Evolutionary conservation across 2,113 vertebrate species (phyloP).

Genomic region (Chaenocephalus aceratus): DNA sequence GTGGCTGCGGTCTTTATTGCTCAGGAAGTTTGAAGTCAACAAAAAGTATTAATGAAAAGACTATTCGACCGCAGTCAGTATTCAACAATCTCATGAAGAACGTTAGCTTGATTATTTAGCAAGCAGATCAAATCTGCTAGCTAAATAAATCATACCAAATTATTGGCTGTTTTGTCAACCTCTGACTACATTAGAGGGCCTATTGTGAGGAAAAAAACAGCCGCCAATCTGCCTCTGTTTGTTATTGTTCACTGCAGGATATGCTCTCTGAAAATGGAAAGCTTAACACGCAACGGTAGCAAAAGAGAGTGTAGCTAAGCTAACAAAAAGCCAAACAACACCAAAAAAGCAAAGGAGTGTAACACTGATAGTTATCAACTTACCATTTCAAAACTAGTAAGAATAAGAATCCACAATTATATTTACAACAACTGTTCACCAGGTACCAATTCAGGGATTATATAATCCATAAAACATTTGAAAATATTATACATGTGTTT

Average conservation of each 20-base stretch:
- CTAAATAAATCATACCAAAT: neutral
- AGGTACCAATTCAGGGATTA: slow-evolving; percentile 45
- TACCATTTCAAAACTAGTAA: neutral
- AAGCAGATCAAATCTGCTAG: neutral
- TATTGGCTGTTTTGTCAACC: neutral
- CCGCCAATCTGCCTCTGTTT: neutral
- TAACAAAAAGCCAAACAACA: neutral
- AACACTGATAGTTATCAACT: neutral
- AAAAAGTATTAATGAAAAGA: no score
- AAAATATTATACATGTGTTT: slow-evolving; percentile 28
- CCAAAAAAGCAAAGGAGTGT: neutral
- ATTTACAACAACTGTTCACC: neutral
- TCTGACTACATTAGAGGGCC: neutral
- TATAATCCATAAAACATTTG: slow-evolving; percentile 15
- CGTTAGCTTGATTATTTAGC: neutral
- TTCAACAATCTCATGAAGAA: neutral
- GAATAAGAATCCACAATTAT: neutral
- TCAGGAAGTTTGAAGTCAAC: no score
- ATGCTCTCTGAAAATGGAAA: neutral
- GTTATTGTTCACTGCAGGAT: neutral
- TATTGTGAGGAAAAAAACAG: neutral
- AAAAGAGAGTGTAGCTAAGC: neutral
- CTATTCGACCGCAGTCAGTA: neutral
- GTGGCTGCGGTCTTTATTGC: no score
- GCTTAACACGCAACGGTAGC: slow-evolving; percentile 1